Base-by-base conservation (phyloP, 2,888 invertebrate species). In the Cepaea hortensis region DNA sequence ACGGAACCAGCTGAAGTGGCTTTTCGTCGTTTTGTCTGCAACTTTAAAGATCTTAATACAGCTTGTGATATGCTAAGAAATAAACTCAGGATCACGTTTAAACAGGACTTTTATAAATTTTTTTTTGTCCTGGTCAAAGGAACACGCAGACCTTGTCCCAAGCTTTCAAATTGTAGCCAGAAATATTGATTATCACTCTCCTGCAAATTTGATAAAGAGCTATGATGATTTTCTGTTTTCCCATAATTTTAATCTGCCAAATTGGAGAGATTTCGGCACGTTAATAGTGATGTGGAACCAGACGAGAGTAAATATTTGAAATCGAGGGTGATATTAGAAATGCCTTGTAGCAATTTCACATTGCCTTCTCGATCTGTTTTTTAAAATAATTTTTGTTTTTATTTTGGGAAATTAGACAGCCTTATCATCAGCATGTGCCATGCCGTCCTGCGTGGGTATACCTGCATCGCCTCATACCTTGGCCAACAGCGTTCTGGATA, bases 201-300 rank as follows among this genome's bases (percentile, higher is more conserved):
- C 84, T 5, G 48, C 62, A 48, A 84, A 76, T 20, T 84, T 84
- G 84, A 76, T 84, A 76, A 76, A 75, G 50, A 35, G 62, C 62
- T 62, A 9, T 18, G 83, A 35, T 62, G 68, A 48, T 18, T 50
- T 62, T 81, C 55, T 55, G 76, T 84, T 75, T 76, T 76, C 76
- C 65, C 68, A 84, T 76, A 84, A 84, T 84, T 84, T 76, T 84
- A 84, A 84, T 84, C 62, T 84, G 76, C 13, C 61, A 76, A 65
- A 76, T 76, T 84, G 84, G 84, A 75, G 65, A 79, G 20, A 62
- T 62, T 75, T 48, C 48, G 84, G 62, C 84, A 84, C 84, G 76
- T 35, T 76, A 84, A 84, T 72, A 75, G 83, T 75, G 75, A 84
- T 48, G 77, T 70, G 79, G 79, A 23, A 50, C 55, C 15, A 55